phyloP scores from a whole-genome alignment of 2,888 invertebrate genomes.

The Nomada lathburiana region DNA sequence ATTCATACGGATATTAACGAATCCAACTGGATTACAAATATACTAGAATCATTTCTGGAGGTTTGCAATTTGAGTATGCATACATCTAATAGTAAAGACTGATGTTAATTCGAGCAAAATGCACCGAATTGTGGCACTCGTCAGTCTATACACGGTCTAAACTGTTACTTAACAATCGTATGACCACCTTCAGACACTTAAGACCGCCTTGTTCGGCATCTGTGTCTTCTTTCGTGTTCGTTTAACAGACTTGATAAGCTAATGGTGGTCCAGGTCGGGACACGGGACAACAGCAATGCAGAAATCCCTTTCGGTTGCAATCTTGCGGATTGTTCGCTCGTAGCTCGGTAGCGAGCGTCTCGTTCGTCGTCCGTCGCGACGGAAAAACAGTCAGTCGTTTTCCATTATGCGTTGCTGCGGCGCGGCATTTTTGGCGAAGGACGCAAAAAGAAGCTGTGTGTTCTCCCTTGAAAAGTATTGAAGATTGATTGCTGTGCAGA shows the following conservation, averaged over 20 bases:
- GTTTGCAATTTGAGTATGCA: too few species aligned
- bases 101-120: conserved; percentile 11
- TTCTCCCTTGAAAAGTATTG: background rate
- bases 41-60: too few species aligned
- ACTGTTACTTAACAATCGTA: conserved; percentile 30
- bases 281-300: conserved; percentile 49
- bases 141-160: conserved; percentile 21
- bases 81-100: background rate
- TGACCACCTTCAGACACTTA: conserved; percentile 49
- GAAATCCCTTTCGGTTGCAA: conserved; percentile 49
- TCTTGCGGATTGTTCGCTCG: conserved; percentile 40
- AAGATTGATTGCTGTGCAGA: background rate
- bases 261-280: conserved; percentile 57
- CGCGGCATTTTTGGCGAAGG: background rate
- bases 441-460: background rate
- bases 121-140: conserved; percentile 23
- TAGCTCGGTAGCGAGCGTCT: background rate
- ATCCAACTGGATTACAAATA: too few species aligned
- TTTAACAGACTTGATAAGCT: conserved; percentile 70
- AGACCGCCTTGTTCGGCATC: conserved; percentile 29
- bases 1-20: too few species aligned
- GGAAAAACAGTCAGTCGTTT: conserved; percentile 11
- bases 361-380: too few species aligned
- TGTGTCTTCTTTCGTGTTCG: conserved; percentile 62
- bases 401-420: conserved; percentile 18